Conservation (phyloP, 2,113 vertebrate species). For the Charina bottae region DNA sequence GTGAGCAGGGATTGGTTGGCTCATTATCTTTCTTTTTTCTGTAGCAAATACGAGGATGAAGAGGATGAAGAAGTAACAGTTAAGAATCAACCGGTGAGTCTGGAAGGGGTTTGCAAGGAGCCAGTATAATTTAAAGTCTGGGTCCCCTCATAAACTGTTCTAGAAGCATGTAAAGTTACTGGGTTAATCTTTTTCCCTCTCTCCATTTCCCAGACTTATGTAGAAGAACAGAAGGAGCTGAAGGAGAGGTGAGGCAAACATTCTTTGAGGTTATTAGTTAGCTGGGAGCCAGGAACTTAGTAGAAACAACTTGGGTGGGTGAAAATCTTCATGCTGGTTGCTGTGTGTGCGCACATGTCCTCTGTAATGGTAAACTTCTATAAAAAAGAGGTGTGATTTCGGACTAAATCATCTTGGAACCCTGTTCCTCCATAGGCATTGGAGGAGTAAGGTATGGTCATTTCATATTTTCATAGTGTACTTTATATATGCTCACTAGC, state of each 20-base stretch:
- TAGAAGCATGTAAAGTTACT: neutral
- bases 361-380: neutral
- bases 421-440: neutral
- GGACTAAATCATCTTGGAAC: neutral
- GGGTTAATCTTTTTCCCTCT: neutral
- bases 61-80: conserved; percentile 75
- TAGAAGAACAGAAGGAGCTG: conserved; percentile 85
- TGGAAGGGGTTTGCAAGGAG: too few species aligned
- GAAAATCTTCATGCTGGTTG: neutral
- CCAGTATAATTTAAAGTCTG: neutral
- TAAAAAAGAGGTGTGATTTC: neutral
- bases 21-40: neutral
- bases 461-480: neutral
- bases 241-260: conserved; percentile 79
- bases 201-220: conserved; percentile 79
- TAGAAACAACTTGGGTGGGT: neutral
- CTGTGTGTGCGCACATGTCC: neutral
- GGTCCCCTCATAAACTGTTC: neutral
- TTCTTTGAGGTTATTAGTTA: neutral
- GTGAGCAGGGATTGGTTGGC: neutral
- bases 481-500: neutral
- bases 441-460: neutral
- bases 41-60: conserved; percentile 89
- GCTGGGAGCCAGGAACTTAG: neutral
- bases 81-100: conserved; percentile 47